Conservation (phyloP, 2,888 invertebrate genomes). For the Troglohyphantes excavatus region DNA sequence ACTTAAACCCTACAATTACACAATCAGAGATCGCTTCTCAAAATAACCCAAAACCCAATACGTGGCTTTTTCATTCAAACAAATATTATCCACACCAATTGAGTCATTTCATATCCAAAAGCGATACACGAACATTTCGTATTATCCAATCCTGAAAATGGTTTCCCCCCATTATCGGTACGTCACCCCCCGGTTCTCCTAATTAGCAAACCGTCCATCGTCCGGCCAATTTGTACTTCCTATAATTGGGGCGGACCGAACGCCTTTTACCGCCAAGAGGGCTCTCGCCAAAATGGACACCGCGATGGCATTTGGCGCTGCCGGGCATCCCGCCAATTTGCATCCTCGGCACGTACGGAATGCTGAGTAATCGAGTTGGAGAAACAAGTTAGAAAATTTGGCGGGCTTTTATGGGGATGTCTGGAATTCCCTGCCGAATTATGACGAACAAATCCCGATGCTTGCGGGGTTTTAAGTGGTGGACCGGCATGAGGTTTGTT, state of each 20-base stretch:
- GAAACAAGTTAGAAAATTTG: slow-evolving; percentile 1
- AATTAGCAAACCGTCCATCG: not conserved
- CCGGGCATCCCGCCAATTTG: not conserved
- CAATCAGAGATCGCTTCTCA: too few relatives aligned
- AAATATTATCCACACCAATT: too few relatives aligned
- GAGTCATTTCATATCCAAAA: too few relatives aligned
- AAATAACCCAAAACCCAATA: too few relatives aligned
- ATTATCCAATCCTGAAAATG: not conserved
- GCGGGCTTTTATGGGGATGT: not conserved
- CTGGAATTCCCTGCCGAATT: too few relatives aligned
- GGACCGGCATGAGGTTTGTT: too few relatives aligned
- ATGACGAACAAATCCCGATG: too few relatives aligned
- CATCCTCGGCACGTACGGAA: not conserved
- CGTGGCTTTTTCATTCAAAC: too few relatives aligned
- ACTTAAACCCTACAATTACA: too few relatives aligned
- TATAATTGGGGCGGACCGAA: not conserved
- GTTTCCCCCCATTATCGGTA: not conserved
- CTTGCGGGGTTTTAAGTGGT: too few relatives aligned
- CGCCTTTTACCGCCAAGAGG: slow-evolving; percentile 2
- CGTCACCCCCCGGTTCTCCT: not conserved
- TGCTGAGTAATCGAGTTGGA: not conserved
- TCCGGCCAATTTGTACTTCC: slow-evolving; percentile 1
- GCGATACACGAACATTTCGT: too few relatives aligned
- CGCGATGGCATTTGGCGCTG: not conserved
- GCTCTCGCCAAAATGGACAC: not conserved